Conservation (phyloP, 1,140 invertebrate species). For the Macrocentrus cingulum region DNA sequence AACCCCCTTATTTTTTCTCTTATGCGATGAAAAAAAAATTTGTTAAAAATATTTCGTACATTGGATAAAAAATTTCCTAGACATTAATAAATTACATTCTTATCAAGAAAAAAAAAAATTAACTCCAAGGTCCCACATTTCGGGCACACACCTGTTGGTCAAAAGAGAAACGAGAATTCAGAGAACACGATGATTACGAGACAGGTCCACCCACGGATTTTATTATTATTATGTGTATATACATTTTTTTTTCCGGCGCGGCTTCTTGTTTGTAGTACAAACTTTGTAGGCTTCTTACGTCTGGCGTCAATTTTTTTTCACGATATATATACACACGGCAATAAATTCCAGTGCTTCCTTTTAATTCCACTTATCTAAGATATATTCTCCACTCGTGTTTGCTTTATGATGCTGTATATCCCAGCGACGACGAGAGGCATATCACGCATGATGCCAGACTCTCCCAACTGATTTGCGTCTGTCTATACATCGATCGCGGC, state of each 20-base stretch:
- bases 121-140: constrained; percentile 20
- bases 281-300: constrained; percentile 26
- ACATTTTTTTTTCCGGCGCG: constrained; percentile 12
- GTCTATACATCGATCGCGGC: constrained; percentile 10
- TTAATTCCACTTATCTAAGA: constrained; percentile 5
- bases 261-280: constrained; percentile 30
- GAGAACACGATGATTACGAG: constrained; percentile 3
- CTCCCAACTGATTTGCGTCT: not conserved
- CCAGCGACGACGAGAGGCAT: too few species aligned
- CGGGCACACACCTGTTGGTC: constrained; percentile 25
- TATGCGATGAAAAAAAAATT: too few species aligned
- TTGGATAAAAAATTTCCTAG: too few species aligned
- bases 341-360: constrained; percentile 26
- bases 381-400: constrained; percentile 12
- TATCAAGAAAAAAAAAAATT: not conserved
- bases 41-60: too few species aligned
- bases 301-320: constrained; percentile 3
- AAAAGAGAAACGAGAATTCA: constrained; percentile 16
- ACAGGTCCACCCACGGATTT: constrained; percentile 28
- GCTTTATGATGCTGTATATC: constrained; percentile 1
- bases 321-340: constrained; percentile 19
- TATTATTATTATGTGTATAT: constrained; percentile 12
- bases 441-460: too few species aligned
- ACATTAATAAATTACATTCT: too few species aligned
- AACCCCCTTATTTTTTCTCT: too few species aligned